Conservation (phyloP, 1,140 invertebrate genomes). For the Aphaenogaster floridana region DNA sequence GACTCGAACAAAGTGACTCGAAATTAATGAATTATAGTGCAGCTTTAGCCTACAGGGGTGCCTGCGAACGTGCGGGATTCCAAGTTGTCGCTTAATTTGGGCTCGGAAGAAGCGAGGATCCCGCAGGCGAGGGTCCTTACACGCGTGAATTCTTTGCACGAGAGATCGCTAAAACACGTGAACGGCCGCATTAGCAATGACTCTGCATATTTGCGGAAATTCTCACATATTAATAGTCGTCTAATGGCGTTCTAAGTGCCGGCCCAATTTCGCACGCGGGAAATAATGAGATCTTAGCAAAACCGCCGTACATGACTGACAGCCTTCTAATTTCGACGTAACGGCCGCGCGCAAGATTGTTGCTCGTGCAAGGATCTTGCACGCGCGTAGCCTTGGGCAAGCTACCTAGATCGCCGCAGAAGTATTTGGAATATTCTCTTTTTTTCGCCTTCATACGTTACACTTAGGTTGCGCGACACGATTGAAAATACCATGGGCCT, state of each 20-base stretch:
- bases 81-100: slow-evolving; percentile 20
- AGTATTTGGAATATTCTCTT: slow-evolving; percentile 37
- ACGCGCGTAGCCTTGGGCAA: slow-evolving; percentile 22
- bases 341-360: slow-evolving; percentile 25
- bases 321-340: slow-evolving; percentile 52
- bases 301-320: slow-evolving; percentile 39
- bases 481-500: slow-evolving; percentile 32
- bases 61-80: not conserved
- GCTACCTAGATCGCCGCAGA: slow-evolving; percentile 19
- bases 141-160: slow-evolving; percentile 5
- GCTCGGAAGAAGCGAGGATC: not conserved
- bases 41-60: not conserved
- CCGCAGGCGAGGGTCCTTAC: not conserved
- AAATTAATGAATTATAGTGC: not conserved
- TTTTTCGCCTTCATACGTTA: not conserved
- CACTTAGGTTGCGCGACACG: not conserved
- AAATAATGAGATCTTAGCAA: slow-evolving; percentile 36
- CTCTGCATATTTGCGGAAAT: not conserved
- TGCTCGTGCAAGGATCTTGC: slow-evolving; percentile 33
- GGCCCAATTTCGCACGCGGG: slow-evolving; percentile 9
- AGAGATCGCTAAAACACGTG: not conserved
- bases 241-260: slow-evolving; percentile 15
- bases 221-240: slow-evolving; percentile 6
- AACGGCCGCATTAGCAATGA: not conserved
- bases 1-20: not conserved